Evolutionary conservation across 2,888 invertebrate species (phyloP).

Genomic region (Apotomis turbidana): DNA sequence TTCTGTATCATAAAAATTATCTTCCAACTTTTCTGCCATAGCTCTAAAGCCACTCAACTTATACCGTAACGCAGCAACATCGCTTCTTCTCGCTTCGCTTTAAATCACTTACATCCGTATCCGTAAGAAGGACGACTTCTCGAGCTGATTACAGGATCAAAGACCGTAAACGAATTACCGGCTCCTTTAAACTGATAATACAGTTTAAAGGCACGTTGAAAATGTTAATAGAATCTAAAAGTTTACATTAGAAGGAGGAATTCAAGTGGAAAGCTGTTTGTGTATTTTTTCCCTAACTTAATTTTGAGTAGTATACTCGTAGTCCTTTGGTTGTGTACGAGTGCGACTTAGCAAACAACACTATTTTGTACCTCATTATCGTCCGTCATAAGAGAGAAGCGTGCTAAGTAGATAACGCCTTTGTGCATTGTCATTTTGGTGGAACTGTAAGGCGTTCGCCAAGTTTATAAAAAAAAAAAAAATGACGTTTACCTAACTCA

Average conservation of each 20-base stretch:
- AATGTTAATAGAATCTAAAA: slow-evolving; percentile 17
- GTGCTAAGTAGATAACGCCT: too few relatives aligned
- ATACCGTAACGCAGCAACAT: not conserved
- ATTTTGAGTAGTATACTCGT: too few relatives aligned
- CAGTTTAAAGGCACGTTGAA: slow-evolving; percentile 21
- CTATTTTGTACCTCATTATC: too few relatives aligned
- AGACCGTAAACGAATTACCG: slow-evolving; percentile 32
- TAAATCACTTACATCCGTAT: slow-evolving; percentile 25
- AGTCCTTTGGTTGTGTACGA: too few relatives aligned
- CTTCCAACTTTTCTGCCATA: not conserved
- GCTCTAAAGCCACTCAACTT: slow-evolving; percentile 29
- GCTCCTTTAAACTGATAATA: slow-evolving; percentile 33
- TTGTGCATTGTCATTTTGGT: too few relatives aligned
- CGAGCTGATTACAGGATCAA: slow-evolving; percentile 31
- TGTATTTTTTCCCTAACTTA: too few relatives aligned
- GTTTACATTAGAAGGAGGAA: slow-evolving; percentile 17
- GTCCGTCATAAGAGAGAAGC: too few relatives aligned
- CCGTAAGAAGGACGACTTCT: slow-evolving; percentile 25
- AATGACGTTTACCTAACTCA: too few relatives aligned
- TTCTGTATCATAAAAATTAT: too few relatives aligned
- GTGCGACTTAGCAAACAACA: too few relatives aligned
- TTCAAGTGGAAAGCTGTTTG: not conserved
- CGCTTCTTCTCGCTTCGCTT: slow-evolving; percentile 7
- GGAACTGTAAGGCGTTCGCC: too few relatives aligned
- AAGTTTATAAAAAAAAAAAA: too few relatives aligned